A percentile compares a stretch with the other conserved stretches of the same genome.
Evolutionary conservation across 2,797 vertebrate genomes (phyloP).

Genomic region (Oreonectes daqikongensis): DNA sequence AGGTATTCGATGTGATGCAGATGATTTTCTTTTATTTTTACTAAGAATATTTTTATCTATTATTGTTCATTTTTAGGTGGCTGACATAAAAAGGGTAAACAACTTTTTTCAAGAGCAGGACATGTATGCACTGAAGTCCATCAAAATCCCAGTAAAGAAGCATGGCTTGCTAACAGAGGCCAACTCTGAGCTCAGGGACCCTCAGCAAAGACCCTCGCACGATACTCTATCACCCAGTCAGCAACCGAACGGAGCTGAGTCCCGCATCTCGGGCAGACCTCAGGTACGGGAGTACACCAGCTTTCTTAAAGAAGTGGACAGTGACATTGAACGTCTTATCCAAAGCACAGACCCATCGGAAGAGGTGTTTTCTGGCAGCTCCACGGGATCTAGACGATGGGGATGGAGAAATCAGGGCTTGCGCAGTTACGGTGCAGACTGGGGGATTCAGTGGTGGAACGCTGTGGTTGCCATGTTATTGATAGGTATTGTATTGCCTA

Average conservation of each 20-base stretch:
- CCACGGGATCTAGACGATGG: conserved; percentile 47
- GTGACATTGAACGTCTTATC: conserved; percentile 81
- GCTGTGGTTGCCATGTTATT: conserved; percentile 91
- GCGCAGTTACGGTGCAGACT: conserved; percentile 77
- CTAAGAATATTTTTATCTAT: not conserved
- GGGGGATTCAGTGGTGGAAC: conserved; percentile 95
- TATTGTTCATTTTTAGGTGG: conserved; percentile 76
- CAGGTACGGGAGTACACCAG: conserved; percentile 68
- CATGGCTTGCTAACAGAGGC: conserved; percentile 84
- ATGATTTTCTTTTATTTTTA: no score
- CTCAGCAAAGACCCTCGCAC: conserved; percentile 43
- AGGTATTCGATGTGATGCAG: conserved; percentile 73
- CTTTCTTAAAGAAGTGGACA: conserved; percentile 87
- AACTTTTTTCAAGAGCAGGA: conserved; percentile 93
- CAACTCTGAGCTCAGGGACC: conserved; percentile 56
- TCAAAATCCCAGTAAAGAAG: conserved; percentile 90
- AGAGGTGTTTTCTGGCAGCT: conserved; percentile 54
- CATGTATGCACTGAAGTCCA: conserved; percentile 87
- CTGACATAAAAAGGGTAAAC: conserved; percentile 91
- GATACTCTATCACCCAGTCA: conserved; percentile 38
- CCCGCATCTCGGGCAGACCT: not conserved
- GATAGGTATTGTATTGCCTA: conserved; percentile 86
- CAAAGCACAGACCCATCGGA: conserved; percentile 72
- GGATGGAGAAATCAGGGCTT: conserved; percentile 52
- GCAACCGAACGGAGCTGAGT: conserved; percentile 4